Conservation (phyloP, 2,113 vertebrate species). For the Abramis brama region DNA sequence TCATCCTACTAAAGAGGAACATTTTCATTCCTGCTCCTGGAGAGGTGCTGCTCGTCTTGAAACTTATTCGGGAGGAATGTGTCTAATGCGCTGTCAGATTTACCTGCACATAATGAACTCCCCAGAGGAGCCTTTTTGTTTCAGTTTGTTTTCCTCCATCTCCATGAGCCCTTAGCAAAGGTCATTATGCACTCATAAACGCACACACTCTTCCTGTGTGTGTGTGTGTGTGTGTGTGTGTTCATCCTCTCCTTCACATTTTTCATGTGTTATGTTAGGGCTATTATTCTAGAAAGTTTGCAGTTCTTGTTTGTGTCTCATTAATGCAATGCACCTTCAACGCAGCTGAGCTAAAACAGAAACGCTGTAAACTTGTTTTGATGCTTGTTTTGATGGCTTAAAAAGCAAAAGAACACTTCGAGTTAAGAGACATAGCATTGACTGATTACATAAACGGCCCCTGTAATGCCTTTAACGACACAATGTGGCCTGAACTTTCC, state of each 20-base stretch:
- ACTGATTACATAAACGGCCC: slow-evolving; percentile 43
- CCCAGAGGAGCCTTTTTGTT: slow-evolving; percentile 53
- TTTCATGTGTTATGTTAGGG: slow-evolving; percentile 47
- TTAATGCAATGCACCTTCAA: slow-evolving; percentile 44
- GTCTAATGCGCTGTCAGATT: slow-evolving; percentile 56
- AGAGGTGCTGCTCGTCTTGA: slow-evolving; percentile 44
- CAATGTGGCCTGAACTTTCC: slow-evolving; percentile 20
- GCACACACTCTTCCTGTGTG: slow-evolving; percentile 29
- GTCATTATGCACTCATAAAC: slow-evolving; percentile 60
- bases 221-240: not conserved
- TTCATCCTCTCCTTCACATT: slow-evolving; percentile 27
- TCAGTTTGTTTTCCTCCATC: slow-evolving; percentile 45
- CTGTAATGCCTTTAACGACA: slow-evolving; percentile 36
- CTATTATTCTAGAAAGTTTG: slow-evolving; percentile 53
- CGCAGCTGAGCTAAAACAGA: slow-evolving; percentile 47
- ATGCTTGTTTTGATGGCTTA: slow-evolving; percentile 46
- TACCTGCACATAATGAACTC: slow-evolving; percentile 61
- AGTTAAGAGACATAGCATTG: slow-evolving; percentile 33
- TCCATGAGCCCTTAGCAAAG: slow-evolving; percentile 55
- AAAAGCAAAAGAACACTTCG: slow-evolving; percentile 18
- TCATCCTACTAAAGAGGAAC: not conserved
- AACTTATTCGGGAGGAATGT: slow-evolving; percentile 46
- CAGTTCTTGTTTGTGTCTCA: slow-evolving; percentile 49
- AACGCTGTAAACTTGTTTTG: slow-evolving; percentile 41
- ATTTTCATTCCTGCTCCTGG: slow-evolving; percentile 38